phyloP scores from a whole-genome alignment of 2,797 vertebrate species.

The Propithecus deckenii region DNA sequence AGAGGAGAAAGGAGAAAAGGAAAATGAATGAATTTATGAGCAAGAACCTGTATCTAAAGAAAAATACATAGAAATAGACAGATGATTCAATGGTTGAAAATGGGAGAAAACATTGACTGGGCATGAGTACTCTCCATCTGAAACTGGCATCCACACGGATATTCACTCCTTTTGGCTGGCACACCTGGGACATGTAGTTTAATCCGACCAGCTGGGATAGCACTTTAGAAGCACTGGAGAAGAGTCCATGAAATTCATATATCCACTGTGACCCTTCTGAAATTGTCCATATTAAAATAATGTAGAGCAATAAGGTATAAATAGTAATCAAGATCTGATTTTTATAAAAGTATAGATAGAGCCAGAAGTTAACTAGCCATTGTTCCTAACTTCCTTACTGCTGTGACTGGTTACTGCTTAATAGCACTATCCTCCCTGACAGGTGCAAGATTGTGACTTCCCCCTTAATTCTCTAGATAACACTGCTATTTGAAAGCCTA shows the following conservation, averaged over 20 bases:
- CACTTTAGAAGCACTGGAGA: background rate
- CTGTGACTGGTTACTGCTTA: too few species aligned
- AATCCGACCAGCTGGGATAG: background rate
- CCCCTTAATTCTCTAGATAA: too few species aligned
- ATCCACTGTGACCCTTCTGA: background rate
- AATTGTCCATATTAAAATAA: too few species aligned
- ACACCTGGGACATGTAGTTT: accelerated
- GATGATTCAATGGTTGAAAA: background rate
- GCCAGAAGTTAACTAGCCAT: too few species aligned
- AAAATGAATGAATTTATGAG: background rate
- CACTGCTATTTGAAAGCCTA: too few species aligned
- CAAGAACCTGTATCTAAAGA: too few species aligned
- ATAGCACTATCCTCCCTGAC: too few species aligned
- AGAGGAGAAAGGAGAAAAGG: background rate
- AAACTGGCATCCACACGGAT: background rate
- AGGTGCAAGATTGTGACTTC: too few species aligned
- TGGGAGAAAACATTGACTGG: background rate
- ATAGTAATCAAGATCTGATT: too few species aligned
- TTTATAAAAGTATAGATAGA: too few species aligned
- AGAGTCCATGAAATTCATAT: background rate
- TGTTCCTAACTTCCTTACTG: too few species aligned
- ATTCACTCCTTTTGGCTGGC: background rate
- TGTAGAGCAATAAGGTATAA: too few species aligned
- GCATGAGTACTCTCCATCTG: background rate
- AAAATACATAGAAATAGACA: background rate